These are phyloP conservation scores for Rosalia funebris DNA, from an alignment of 2,888 invertebrate genomes.

Conservation along the genomic window DNA sequence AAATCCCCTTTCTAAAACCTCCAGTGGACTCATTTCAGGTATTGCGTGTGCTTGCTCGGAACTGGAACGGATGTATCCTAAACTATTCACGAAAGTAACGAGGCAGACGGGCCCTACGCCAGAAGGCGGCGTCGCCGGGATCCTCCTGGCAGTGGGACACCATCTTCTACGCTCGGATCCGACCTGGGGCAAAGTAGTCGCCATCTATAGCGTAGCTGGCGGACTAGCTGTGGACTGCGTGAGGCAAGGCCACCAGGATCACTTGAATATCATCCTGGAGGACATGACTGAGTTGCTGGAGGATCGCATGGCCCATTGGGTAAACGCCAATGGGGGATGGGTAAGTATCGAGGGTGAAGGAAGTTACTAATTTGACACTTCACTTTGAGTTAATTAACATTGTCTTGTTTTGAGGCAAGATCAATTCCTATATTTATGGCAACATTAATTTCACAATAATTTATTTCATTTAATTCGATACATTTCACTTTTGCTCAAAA, in stretches of 20 bases:
- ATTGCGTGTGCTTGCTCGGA: slow-evolving; percentile 67
- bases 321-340: slow-evolving; percentile 88
- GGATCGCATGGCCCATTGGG: slow-evolving; percentile 79
- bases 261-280: slow-evolving; percentile 79
- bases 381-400: too few species aligned
- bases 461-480: too few species aligned
- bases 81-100: slow-evolving; percentile 76
- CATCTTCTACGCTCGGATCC: slow-evolving; percentile 78
- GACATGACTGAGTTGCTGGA: slow-evolving; percentile 80
- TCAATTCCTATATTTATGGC: too few species aligned
- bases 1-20: too few species aligned
- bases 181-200: slow-evolving; percentile 83
- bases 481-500: too few species aligned
- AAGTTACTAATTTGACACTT: too few species aligned
- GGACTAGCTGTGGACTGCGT: slow-evolving; percentile 85
- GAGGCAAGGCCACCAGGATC: slow-evolving; percentile 79
- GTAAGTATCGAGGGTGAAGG: too few species aligned
- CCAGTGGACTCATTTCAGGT: too few species aligned
- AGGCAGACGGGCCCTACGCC: slow-evolving; percentile 72
- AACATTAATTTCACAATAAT: too few species aligned
- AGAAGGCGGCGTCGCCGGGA: slow-evolving; percentile 71
- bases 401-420: too few species aligned
- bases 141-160: slow-evolving; percentile 76
- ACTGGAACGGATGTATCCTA: slow-evolving; percentile 82
- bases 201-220: slow-evolving; percentile 84